Conservation (phyloP, 2,797 vertebrate genomes). For the Carduelis carduelis region DNA sequence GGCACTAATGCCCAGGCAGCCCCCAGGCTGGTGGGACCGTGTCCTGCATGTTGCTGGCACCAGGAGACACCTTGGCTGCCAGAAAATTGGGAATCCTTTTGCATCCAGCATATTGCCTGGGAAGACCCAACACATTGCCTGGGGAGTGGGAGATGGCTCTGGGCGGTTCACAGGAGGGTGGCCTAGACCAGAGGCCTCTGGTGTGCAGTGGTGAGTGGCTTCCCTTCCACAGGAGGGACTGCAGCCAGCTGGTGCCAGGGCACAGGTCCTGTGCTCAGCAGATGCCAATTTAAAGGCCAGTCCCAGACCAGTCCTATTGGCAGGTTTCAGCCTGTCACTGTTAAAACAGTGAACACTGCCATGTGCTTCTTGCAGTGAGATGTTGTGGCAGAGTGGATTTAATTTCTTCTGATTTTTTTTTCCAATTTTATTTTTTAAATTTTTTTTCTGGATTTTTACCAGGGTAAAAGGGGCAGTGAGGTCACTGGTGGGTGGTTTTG, state of each 20-base stretch:
- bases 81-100: background rate
- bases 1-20: too few relatives aligned
- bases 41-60: background rate
- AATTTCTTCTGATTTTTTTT: accelerated
- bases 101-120: accelerated
- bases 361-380: background rate
- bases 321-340: background rate
- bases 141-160: background rate
- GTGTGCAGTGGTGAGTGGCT: accelerated
- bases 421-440: too few relatives aligned
- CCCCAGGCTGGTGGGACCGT: accelerated
- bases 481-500: accelerated
- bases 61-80: accelerated
- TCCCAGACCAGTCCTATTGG: background rate
- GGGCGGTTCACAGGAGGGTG: background rate
- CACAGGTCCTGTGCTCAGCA: background rate
- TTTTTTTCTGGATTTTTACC: background rate
- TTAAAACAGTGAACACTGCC: accelerated
- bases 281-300: accelerated
- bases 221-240: too few relatives aligned
- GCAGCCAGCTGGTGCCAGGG: background rate
- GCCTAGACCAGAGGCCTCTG: background rate
- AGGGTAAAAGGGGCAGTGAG: background rate
- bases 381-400: background rate
- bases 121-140: background rate